phyloP scores from a whole-genome alignment of 2,888 invertebrate species.

The Caenorhabditis japonica region DNA sequence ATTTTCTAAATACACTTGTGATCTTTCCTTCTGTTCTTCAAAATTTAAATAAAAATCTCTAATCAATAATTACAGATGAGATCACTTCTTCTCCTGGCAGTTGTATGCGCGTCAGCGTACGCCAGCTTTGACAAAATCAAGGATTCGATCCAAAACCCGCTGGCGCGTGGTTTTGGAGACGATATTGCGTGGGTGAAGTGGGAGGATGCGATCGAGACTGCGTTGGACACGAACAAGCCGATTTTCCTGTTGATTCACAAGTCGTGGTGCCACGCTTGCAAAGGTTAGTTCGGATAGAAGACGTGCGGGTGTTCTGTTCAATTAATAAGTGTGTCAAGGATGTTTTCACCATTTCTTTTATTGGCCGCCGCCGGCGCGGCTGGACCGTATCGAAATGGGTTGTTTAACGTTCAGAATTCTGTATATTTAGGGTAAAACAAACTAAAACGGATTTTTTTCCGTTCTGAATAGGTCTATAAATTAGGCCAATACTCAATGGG shows the following conservation, averaged over 20 bases:
- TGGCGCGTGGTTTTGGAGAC: constrained; percentile 76
- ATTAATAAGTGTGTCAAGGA: constrained; percentile 30
- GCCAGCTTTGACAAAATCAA: constrained; percentile 67
- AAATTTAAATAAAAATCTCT: too few species aligned
- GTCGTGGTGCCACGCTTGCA: constrained; percentile 80
- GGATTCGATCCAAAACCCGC: constrained; percentile 72
- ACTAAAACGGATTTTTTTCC: too few species aligned
- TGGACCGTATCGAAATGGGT: too few species aligned
- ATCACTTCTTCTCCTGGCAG: constrained; percentile 53
- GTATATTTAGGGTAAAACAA: too few species aligned
- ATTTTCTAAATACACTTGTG: too few species aligned
- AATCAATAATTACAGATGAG: constrained; percentile 57
- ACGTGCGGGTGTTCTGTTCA: too few species aligned
- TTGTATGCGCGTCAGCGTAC: constrained; percentile 41
- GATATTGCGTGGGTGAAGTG: constrained; percentile 76
- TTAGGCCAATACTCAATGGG: too few species aligned
- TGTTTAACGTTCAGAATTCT: too few species aligned
- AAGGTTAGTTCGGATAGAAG: constrained; percentile 75
- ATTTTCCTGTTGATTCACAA: constrained; percentile 79
- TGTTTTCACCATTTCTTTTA: constrained; percentile 3
- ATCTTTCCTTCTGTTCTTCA: too few species aligned
- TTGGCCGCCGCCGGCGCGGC: too few species aligned
- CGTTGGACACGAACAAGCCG: constrained; percentile 77
- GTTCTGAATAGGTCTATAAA: too few species aligned
- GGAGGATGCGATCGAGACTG: constrained; percentile 76